A percentile compares a stretch with the other conserved stretches of the same genome.
phyloP scores from a whole-genome alignment of 2,113 vertebrate species.

The Lutjanus erythropterus region DNA sequence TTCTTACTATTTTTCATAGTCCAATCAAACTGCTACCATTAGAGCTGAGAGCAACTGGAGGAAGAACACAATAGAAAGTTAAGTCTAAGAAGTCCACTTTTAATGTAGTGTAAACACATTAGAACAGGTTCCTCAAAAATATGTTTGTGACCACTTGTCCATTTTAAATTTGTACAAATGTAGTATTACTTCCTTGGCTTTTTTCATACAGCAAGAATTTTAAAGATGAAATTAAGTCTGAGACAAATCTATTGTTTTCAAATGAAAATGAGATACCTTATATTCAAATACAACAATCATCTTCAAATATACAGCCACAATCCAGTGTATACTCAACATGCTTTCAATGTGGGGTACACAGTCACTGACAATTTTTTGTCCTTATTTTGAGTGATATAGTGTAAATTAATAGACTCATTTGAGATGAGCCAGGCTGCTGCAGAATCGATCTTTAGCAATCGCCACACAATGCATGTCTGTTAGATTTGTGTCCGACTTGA shows the following conservation, averaged over 20 bases:
- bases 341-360: neutral
- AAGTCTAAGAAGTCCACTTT: neutral
- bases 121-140: neutral
- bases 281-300: no score
- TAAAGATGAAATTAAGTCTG: neutral
- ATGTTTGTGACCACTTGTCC: no score
- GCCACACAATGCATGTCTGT: no score
- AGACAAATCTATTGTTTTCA: neutral
- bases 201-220: neutral
- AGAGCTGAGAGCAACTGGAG: conserved; percentile 5
- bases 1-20: conserved; percentile 25
- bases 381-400: neutral
- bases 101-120: neutral
- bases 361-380: neutral
- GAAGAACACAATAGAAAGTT: neutral
- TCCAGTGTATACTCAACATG: neutral
- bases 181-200: no score
- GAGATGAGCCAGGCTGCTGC: no score
- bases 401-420: neutral
- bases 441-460: no score
- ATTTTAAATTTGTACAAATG: neutral
- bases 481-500: no score
- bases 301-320: neutral
- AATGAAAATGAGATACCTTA: neutral
- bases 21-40: conserved; percentile 21